Conservation (phyloP, 2,113 vertebrate species). For the Zosterops pallidus region DNA sequence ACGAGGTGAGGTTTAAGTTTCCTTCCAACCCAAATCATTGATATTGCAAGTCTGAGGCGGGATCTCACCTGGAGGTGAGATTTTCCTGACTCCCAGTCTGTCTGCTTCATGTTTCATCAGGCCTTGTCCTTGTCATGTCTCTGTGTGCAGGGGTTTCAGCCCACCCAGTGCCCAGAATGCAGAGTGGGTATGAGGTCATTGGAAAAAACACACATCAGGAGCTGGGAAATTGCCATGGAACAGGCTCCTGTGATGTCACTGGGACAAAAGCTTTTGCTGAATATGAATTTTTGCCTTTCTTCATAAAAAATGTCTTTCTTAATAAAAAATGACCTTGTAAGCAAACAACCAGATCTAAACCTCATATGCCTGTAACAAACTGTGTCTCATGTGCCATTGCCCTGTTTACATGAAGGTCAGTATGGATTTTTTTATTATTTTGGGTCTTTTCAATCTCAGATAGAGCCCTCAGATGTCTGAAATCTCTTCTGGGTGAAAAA, state of each 20-base stretch:
- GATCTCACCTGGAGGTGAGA: not conserved
- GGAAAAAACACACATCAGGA: not conserved
- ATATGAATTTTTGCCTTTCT: not conserved
- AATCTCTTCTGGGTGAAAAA: not conserved
- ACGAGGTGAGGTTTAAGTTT: rapidly evolving
- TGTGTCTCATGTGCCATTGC: not conserved
- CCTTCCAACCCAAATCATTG: not conserved
- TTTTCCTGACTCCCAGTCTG: not conserved
- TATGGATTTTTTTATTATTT: not conserved
- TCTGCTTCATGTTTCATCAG: not conserved
- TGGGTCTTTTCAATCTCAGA: not conserved
- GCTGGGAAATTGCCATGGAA: not conserved
- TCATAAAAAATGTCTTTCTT: not conserved
- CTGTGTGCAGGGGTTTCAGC: not conserved
- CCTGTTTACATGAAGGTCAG: not conserved
- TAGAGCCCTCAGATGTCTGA: not conserved
- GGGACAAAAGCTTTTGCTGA: not conserved
- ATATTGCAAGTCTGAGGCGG: not conserved
- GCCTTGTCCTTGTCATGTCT: not conserved
- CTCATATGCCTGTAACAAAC: not conserved
- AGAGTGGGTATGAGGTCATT: not conserved
- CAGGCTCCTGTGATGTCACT: not conserved
- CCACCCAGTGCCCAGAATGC: not conserved
- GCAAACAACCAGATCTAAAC: not conserved
- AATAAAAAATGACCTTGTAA: not conserved